A percentile compares a stretch with the other conserved stretches of the same genome.
phyloP scores from a whole-genome alignment of 2,888 invertebrate species.

The Drosophila diplacantha region DNA sequence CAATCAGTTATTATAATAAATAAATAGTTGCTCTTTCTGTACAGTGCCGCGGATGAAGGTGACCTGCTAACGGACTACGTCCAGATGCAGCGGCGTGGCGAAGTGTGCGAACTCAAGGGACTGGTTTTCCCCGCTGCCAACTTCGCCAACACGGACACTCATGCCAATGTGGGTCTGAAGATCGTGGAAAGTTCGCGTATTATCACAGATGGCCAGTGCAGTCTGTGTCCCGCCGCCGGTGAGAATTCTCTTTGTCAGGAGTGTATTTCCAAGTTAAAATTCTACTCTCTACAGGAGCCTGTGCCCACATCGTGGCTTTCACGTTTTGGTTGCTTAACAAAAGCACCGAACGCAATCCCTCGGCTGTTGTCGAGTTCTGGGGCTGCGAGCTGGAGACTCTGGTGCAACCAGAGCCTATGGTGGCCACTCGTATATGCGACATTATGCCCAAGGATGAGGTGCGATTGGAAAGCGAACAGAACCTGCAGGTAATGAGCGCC shows the following conservation, averaged over 20 bases:
- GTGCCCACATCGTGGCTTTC: slow-evolving; percentile 72
- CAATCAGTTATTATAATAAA: neutral
- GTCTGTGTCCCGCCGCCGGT: slow-evolving; percentile 63
- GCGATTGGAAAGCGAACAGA: slow-evolving; percentile 66
- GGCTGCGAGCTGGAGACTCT: slow-evolving; percentile 70
- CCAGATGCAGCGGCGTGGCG: slow-evolving; percentile 66
- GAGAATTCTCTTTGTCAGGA: neutral
- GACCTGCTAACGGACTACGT: slow-evolving; percentile 75
- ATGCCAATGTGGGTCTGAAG: slow-evolving; percentile 65
- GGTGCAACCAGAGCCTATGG: slow-evolving; percentile 57
- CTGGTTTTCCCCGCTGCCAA: slow-evolving; percentile 68
- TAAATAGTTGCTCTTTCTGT: neutral
- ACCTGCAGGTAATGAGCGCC: slow-evolving; percentile 53
- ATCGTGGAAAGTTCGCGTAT: slow-evolving; percentile 59
- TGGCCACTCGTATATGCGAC: slow-evolving; percentile 69
- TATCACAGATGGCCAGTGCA: slow-evolving; percentile 67
- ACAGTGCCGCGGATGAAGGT: slow-evolving; percentile 48
- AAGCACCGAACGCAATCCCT: slow-evolving; percentile 57
- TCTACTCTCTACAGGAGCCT: slow-evolving; percentile 53
- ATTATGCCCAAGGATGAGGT: slow-evolving; percentile 68
- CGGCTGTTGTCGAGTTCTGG: slow-evolving; percentile 72
- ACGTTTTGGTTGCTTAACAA: slow-evolving; percentile 75
- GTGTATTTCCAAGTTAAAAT: neutral
- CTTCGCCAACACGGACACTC: slow-evolving; percentile 60
- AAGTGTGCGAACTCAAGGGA: slow-evolving; percentile 67